Base-by-base conservation (phyloP, 2,888 invertebrate species). In the Campopleginae sp. region DNA sequence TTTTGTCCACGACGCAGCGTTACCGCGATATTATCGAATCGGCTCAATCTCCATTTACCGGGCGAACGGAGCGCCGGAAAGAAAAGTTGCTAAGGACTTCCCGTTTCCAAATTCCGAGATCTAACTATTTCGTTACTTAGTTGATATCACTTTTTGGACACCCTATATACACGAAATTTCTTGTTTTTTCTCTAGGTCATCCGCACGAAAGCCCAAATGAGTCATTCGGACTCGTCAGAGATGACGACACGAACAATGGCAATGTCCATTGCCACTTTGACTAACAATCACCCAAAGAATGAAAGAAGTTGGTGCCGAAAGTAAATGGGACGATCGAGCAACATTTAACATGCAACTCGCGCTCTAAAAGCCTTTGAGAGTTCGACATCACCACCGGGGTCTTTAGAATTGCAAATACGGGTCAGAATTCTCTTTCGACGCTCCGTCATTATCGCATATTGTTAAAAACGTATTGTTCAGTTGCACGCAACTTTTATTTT, bases 151-250 rank as follows among this genome's bases (percentile, higher is more conserved):
- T 58, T 58, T 27, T 27, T 4, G 58, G 58, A 58, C 58, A 58
- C 58, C 58, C 58, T 58, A 6, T 27, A 58, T 58, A 58, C 12
- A 27, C 58, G 12, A 58, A 27, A 27, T 23, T 12, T 27, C 33
- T 38, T 10, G 38, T 27, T 23, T 23, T 12, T 42, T 27, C 42
- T 58, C 27, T 58, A 58, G 58, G 58, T 27, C 58, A 27, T 51
- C 27, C 58, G 27, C 1, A 58, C 27, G 58, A 14, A 27, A 58
- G 58, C 27, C 58, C 27, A 14, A 58, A 58, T 58, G 58, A 58
- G 10, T 58, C 58, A 58, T 58, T 58, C 27, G 58, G 54, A 54
- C 54, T 54, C 58, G 58, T 58, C 58, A 27, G 14, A 27, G 58
- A 58, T 58, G 58, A 58, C 58, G 27, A 27, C 14, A 58, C 27